A percentile compares a stretch with the other conserved stretches of the same genome.
These are phyloP conservation scores for Mamestra brassicae DNA, from an alignment of 2,888 invertebrate genomes.

Conservation along the genomic window DNA sequence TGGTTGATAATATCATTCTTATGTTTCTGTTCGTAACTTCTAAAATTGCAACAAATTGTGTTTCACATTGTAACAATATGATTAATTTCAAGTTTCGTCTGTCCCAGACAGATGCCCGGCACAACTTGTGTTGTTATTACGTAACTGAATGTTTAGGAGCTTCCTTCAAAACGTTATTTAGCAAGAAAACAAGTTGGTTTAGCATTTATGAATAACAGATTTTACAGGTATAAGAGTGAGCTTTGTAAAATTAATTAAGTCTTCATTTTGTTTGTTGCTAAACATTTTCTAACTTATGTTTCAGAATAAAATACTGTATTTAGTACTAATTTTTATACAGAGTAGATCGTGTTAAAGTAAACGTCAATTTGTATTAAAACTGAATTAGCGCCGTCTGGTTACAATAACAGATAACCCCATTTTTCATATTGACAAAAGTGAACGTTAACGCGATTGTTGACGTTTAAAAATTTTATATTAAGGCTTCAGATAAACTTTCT, in stretches of 20 bases:
- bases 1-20: not conserved
- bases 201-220: not conserved
- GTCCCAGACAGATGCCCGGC: not conserved
- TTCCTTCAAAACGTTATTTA: not conserved
- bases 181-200: not conserved
- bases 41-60: not conserved
- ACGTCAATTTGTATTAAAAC: too few species aligned
- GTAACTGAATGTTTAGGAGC: not conserved
- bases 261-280: too few species aligned
- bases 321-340: too few species aligned
- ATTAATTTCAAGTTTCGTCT: constrained; percentile 8
- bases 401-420: too few species aligned
- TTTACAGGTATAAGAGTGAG: not conserved
- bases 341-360: too few species aligned
- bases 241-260: not conserved
- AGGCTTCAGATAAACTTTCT: too few species aligned
- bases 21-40: not conserved
- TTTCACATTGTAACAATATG: not conserved
- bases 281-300: too few species aligned
- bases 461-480: too few species aligned
- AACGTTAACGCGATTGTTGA: too few species aligned
- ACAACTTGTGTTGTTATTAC: not conserved
- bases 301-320: too few species aligned
- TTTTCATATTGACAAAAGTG: too few species aligned
- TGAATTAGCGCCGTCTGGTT: too few species aligned